phyloP scores from a whole-genome alignment of 64 coral and sea anemone genomes.

The Acropora tenuis region DNA sequence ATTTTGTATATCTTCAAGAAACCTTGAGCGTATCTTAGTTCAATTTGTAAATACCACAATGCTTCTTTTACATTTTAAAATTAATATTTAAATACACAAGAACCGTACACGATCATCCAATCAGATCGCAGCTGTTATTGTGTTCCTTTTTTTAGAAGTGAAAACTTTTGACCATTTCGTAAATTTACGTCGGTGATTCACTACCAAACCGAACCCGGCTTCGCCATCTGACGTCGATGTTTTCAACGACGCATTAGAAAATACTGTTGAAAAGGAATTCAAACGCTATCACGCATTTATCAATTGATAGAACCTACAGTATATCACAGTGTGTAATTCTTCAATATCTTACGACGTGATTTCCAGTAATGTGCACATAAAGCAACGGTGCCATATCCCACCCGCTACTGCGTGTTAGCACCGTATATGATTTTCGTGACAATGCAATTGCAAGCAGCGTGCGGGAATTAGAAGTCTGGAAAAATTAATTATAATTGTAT shows the following conservation, averaged over 20 bases:
- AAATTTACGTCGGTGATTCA: too few species aligned
- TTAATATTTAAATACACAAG: constrained; percentile 52
- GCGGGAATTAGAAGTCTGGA: background rate
- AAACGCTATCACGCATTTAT: too few species aligned
- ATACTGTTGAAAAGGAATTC: background rate
- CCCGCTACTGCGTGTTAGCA: background rate
- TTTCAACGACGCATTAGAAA: background rate
- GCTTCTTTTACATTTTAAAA: constrained; percentile 36
- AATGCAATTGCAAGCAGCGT: background rate
- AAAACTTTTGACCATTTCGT: background rate
- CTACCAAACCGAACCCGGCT: too few species aligned
- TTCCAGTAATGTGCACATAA: background rate
- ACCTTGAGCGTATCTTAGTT: background rate
- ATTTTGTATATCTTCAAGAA: background rate
- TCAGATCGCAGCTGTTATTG: background rate
- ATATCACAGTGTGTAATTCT: background rate
- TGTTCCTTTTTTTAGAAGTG: background rate
- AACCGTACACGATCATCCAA: constrained; percentile 2
- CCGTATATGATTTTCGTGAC: background rate
- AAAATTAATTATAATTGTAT: background rate
- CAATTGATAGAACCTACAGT: too few species aligned
- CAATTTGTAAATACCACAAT: constrained; percentile 25
- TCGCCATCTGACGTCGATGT: background rate
- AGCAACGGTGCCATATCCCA: background rate
- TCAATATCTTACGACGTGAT: background rate